Evolutionary conservation across 2,888 invertebrate genomes (phyloP), one percentile per base, ranked within the genome.

Genomic region (Ctena decussata): DNA sequence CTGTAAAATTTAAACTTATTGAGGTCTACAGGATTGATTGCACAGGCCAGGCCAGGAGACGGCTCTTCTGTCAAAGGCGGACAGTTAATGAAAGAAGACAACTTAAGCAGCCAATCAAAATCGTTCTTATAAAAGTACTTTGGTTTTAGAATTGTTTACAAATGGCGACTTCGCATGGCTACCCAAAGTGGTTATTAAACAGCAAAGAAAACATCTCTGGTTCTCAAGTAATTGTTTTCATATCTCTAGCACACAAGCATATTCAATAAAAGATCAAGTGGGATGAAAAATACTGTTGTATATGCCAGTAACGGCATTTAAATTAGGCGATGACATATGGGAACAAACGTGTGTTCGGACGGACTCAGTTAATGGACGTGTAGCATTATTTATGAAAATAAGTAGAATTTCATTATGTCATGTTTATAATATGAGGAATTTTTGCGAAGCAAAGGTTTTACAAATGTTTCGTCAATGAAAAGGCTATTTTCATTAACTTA

Each of bases 131-230:
- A 88, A 77, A 81, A 35, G 6, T 6, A 12, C 41, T 86, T 85
- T 86, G 83, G 87, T 82, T 78, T 65, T 53, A 73, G 69, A 78
- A 77, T 92, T 93, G 92, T 93, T 94, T 91, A 93, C 91, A 93
- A 93, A 91, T 91, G 91, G 91, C 91, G 85, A 71, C 87, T 53
- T 79, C 79, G 53, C 91, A 90, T 46, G 90, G 90, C 32, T 93
- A 92, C 85, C 94, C 94, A 24, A 93, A 92, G 83, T 94, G 94
- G 94, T 84, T 94, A n/a, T 86, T 94, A 44, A 86, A 91, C 74
- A 91, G 93, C 76, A 94, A 94, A 90, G 92, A 94, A 73, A 91
- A 93, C 73, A 91, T 94, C 8, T 91, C 91, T 53, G 89, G 91
- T 65, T 91, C 94, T 44, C 92, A 93, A 84, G 94, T 94, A 87